Conservation (phyloP, 2,797 vertebrate species). For the Odontamblyopus rebecca region DNA sequence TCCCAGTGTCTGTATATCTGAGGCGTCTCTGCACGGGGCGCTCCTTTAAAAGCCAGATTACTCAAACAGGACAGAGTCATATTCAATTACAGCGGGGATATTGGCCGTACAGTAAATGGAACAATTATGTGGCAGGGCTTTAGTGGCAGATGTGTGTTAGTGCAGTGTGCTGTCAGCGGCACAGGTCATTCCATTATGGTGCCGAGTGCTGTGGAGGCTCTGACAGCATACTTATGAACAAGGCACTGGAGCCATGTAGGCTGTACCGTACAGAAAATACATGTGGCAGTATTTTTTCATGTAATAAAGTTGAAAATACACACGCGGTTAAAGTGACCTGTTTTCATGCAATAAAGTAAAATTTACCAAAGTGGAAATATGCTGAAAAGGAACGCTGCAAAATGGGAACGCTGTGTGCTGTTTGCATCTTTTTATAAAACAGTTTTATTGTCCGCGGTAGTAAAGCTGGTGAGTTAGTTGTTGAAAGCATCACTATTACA, state of each 20-base stretch:
- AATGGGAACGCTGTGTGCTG: too few species aligned
- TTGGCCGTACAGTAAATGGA: conserved; percentile 72
- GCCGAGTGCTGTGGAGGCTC: conserved; percentile 39
- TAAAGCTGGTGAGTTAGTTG: too few species aligned
- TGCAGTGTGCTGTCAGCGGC: conserved; percentile 56
- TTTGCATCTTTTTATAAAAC: too few species aligned
- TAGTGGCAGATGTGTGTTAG: conserved; percentile 63
- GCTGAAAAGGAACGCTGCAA: too few species aligned
- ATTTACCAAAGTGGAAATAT: too few species aligned
- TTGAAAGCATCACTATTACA: too few species aligned
- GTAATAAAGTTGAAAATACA: too few species aligned
- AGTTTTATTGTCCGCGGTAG: too few species aligned
- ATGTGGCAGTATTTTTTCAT: background rate
- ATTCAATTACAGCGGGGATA: conserved; percentile 70
- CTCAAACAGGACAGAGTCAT: conserved; percentile 75
- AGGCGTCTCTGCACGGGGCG: conserved; percentile 36
- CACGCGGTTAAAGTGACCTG: too few species aligned
- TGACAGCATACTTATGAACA: conserved; percentile 48
- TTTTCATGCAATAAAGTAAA: too few species aligned
- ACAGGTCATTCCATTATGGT: conserved; percentile 65
- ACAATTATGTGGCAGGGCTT: conserved; percentile 66
- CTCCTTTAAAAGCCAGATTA: conserved; percentile 64
- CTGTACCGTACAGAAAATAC: background rate
- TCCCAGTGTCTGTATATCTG: conserved; percentile 53
- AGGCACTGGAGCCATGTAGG: background rate